Base-by-base conservation (phyloP, 2,113 vertebrate genomes). In the Diadophis punctatus region DNA sequence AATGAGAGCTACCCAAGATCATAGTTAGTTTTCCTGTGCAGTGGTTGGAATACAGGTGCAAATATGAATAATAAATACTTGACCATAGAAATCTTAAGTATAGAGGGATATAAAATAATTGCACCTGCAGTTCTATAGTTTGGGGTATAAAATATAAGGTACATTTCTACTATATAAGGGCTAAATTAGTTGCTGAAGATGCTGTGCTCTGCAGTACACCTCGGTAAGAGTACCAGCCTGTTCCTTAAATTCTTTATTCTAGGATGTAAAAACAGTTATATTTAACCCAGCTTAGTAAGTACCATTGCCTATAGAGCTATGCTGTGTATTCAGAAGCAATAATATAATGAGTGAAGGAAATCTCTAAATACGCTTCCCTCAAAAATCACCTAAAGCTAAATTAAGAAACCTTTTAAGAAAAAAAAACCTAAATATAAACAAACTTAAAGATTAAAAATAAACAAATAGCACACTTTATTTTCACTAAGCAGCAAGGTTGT, bases 361-460 rank as follows among this genome's bases (percentile, higher is more conserved):
- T 11, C 9, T 43, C 16, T 90, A 7, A 6, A 20, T 34, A 88
- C 89, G 55, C 20, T 2, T 30, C 14, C 60, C 52, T 55, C 9
- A 39, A 0, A 80, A 0, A 53, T 90, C 86, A 55, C 51, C 84
- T 52, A 14, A 0, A 23, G 6, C 5, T 80, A 80, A 80, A 22
- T 80, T 60, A 86, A 34, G 20, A 11, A 14, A 5, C 52, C 46
- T 43, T 80, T 80, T 22, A 39, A 80, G 68, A 22, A 80, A 80
- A 60, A 90, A 92, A 91, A 92, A 55, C 91, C 56, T 0, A 92
- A 51, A 49, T 88, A 87, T 51, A 51, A 80, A 16, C 56, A 94
- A 94, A 96, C 96, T 95, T 97, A 97, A 97, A 95, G 92, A 90
- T 52, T 60, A 60, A 60, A 74, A 23, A 0, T 48, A 23, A 63